phyloP scores from a whole-genome alignment of 1,140 invertebrate species.

The Acyrthosiphon pisum region DNA sequence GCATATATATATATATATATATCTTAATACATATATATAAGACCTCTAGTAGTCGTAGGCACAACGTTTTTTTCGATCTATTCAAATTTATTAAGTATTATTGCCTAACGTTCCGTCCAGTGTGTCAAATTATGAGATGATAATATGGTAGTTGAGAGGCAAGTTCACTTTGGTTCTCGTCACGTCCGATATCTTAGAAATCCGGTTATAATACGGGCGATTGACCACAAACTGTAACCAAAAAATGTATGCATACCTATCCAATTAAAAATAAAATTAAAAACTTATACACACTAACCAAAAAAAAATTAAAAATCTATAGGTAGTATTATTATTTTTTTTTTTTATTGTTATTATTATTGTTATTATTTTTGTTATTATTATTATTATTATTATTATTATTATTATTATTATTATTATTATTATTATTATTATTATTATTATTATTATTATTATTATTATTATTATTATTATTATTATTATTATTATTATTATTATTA shows the following conservation, averaged over 20 bases:
- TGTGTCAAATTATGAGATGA: conserved; percentile 1
- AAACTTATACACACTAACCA: not conserved
- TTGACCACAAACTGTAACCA: not conserved
- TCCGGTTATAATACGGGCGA: not conserved
- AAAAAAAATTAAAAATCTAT: not conserved
- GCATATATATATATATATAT: not conserved
- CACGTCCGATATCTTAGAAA: conserved; percentile 38
- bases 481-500: not conserved
- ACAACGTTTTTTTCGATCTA: not conserved
- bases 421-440: not conserved
- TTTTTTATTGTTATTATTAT: not conserved
- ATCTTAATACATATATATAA: not conserved
- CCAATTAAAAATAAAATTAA: not conserved
- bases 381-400: not conserved
- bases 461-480: not conserved
- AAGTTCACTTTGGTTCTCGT: conserved; percentile 20
- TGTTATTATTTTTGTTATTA: not conserved
- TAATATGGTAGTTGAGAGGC: not conserved
- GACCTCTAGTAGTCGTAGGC: not conserved
- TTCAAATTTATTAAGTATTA: not conserved
- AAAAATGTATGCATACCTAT: not conserved
- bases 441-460: not conserved
- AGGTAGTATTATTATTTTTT: not conserved
- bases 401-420: not conserved
- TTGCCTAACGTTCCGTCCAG: not conserved